A percentile compares a stretch with the other conserved stretches of the same genome.
Conservation (phyloP, 2,113 vertebrate genomes). For the Rissa tridactyla region DNA sequence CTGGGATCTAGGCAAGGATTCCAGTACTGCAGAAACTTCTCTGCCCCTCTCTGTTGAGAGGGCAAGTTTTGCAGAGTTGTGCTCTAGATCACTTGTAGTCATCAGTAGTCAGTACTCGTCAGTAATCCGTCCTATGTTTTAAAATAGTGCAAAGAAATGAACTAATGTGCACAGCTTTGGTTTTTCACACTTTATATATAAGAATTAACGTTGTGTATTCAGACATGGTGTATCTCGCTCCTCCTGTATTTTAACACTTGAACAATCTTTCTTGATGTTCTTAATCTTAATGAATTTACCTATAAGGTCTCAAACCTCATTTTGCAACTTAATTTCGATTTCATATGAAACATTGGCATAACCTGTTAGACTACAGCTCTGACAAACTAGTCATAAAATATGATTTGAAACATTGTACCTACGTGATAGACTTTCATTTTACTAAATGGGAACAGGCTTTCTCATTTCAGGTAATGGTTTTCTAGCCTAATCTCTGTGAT, state of each 20-base stretch:
- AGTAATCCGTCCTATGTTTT: neutral
- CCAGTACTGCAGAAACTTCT: neutral
- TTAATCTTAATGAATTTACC: neutral
- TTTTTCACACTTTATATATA: neutral
- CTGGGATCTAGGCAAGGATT: neutral
- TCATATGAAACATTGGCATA: neutral
- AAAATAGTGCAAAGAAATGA: neutral
- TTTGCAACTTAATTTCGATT: neutral
- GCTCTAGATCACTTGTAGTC: neutral
- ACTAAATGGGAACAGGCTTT: neutral
- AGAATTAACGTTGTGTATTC: neutral
- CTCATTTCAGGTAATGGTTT: neutral
- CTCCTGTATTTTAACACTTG: too few relatives aligned
- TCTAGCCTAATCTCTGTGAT: neutral
- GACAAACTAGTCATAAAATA: neutral
- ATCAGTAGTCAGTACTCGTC: neutral
- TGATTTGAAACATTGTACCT: neutral
- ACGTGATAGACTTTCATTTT: neutral
- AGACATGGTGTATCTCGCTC: too few relatives aligned
- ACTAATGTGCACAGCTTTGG: accelerated
- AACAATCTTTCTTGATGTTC: neutral
- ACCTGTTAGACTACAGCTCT: neutral
- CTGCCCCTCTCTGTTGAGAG: neutral
- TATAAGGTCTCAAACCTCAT: neutral
- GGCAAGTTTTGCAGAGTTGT: neutral